Conservation (phyloP, 2,797 vertebrate species). For the Xyrichtys novacula region DNA sequence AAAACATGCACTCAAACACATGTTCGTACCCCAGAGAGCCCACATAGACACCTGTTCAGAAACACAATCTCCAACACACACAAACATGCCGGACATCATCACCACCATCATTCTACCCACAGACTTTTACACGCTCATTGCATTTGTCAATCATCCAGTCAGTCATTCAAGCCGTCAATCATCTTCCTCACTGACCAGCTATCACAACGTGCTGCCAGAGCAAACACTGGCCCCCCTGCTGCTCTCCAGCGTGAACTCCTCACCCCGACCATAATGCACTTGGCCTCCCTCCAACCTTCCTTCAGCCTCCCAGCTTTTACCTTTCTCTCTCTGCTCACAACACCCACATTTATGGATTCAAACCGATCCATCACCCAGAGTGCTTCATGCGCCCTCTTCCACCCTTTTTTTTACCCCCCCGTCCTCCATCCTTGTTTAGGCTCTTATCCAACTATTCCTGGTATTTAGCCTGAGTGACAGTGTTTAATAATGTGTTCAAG, state of each 20-base stretch:
- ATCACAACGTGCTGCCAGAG: conserved; percentile 43
- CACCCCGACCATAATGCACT: conserved; percentile 72
- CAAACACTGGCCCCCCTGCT: conserved; percentile 49
- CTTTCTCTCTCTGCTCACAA: conserved; percentile 69
- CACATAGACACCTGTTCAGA: conserved; percentile 19
- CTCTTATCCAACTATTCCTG: conserved; percentile 80
- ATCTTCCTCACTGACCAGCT: conserved; percentile 52
- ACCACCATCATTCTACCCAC: conserved; percentile 28
- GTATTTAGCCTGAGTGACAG: conserved; percentile 86
- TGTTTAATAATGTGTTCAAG: conserved; percentile 83
- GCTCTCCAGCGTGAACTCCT: conserved; percentile 76
- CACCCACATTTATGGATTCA: conserved; percentile 70
- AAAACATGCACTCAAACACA: conserved; percentile 31
- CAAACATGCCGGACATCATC: conserved; percentile 11
- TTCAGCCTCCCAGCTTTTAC: conserved; percentile 70
- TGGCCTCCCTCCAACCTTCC: conserved; percentile 75
- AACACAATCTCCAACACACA: conserved; percentile 4
- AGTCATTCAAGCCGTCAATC: conserved; percentile 67
- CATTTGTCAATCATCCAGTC: conserved; percentile 61
- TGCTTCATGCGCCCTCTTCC: conserved; percentile 34
- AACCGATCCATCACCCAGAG: conserved; percentile 76
- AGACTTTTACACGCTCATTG: conserved; percentile 40
- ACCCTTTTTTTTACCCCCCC: neutral
- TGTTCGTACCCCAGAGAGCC: conserved; percentile 36
- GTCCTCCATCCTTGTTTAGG: conserved; percentile 52